Conservation (phyloP, 2,113 vertebrate genomes). For the human region GRCh38 chr11:132885501-132886000, state of each 20-base stretch:
- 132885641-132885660: neutral
- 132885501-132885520: neutral
- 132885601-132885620: neutral
- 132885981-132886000: neutral
- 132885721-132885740: neutral
- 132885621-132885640: slow-evolving; percentile 17
- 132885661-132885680: neutral
- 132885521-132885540: neutral
- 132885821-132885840: neutral
- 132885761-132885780: neutral
- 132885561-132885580: neutral
- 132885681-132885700: neutral
- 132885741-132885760: neutral
- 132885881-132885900: neutral
- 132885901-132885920: neutral
- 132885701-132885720: neutral
- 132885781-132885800: neutral
- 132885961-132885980: neutral
- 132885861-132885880: neutral
- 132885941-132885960: neutral
- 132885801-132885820: neutral
- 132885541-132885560: neutral
- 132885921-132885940: neutral
- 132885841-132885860: neutral
- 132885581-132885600: neutral